Evolutionary conservation across 64 coral and sea anemone genomes (phyloP).

Genomic region (Pachyseris speciosa): DNA sequence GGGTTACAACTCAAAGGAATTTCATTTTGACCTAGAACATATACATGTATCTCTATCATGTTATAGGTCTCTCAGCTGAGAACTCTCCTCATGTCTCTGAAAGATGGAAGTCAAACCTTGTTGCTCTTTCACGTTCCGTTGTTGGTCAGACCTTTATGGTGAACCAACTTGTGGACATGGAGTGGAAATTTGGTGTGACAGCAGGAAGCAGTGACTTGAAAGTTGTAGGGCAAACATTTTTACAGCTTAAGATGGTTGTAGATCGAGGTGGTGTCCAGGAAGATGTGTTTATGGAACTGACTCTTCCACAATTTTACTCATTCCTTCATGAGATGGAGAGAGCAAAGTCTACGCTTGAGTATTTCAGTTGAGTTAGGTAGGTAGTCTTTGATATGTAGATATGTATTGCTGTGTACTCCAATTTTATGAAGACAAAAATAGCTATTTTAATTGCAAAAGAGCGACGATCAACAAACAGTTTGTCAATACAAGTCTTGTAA

Average conservation of each 20-base stretch:
- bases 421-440: too few species aligned
- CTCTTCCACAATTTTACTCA: slow-evolving; percentile 98
- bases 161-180: slow-evolving; percentile 97
- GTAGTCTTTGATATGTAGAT: background rate
- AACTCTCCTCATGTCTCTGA: slow-evolving; percentile 76
- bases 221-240: slow-evolving; percentile 96
- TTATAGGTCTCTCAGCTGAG: slow-evolving; percentile 89
- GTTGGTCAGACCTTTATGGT: slow-evolving; percentile 96
- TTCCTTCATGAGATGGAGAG: slow-evolving; percentile 99
- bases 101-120: slow-evolving; percentile 92
- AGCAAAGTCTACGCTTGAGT: slow-evolving; percentile 95
- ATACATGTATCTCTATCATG: background rate
- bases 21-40: background rate
- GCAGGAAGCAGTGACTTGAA: slow-evolving; percentile 96
- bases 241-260: slow-evolving; percentile 95
- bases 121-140: slow-evolving; percentile 88
- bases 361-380: slow-evolving; percentile 71
- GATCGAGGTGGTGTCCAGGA: slow-evolving; percentile 85
- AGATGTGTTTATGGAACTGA: slow-evolving; percentile 98
- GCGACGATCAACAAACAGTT: too few species aligned
- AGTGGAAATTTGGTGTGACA: slow-evolving; percentile 99
- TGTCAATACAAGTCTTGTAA: too few species aligned
- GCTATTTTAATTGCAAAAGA: too few species aligned
- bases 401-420: background rate
- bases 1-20: too few species aligned